A percentile compares a stretch with the other conserved stretches of the same genome.
These are phyloP conservation scores for Nothocercus julius DNA, from an alignment of 2,113 vertebrate species.

Conservation along the genomic window DNA sequence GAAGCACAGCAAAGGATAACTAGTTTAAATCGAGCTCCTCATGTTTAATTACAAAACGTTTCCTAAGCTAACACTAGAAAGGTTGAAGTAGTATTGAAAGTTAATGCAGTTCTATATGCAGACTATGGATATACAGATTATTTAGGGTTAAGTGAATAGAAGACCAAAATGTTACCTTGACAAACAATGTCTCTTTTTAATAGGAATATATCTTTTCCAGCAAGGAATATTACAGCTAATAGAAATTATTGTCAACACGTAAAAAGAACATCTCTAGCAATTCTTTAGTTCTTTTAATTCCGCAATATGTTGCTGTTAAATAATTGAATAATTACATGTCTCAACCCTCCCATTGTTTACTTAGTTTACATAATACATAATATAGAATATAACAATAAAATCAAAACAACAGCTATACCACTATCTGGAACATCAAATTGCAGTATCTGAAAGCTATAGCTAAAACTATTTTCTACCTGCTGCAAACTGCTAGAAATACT, in stretches of 20 bases:
- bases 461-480: slow-evolving; percentile 40
- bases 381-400: background rate
- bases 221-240: background rate
- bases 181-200: slow-evolving; percentile 20
- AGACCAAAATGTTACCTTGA: slow-evolving; percentile 26
- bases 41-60: slow-evolving; percentile 64
- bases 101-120: slow-evolving; percentile 14
- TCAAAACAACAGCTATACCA: background rate
- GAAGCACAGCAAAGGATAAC: slow-evolving; percentile 14
- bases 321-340: slow-evolving; percentile 4
- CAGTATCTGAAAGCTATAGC: slow-evolving; percentile 26
- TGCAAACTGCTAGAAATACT: slow-evolving; percentile 36
- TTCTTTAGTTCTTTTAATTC: background rate
- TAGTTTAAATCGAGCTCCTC: slow-evolving; percentile 47
- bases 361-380: background rate
- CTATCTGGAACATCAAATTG: slow-evolving; percentile 31
- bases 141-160: slow-evolving; percentile 26
- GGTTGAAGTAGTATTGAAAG: slow-evolving; percentile 25
- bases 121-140: slow-evolving; percentile 2
- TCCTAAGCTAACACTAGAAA: slow-evolving; percentile 31
- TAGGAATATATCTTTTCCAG: background rate
- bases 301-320: background rate
- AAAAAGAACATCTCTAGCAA: background rate
- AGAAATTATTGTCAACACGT: slow-evolving; percentile 6
- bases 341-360: background rate